Conservation (phyloP, 2,888 invertebrate genomes). For the Rutpela maculata region DNA sequence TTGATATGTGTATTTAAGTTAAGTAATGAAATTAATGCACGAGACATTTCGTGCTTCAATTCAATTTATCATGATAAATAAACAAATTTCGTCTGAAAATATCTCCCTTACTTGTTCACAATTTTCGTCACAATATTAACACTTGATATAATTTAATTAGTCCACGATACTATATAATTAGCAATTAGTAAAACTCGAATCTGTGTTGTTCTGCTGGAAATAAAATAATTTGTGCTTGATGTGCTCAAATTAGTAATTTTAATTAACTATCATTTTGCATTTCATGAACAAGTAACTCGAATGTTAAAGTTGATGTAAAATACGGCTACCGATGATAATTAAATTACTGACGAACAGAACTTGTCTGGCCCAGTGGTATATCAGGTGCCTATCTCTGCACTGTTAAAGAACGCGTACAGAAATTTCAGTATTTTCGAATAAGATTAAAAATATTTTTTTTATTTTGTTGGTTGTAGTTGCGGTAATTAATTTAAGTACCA, state of each 20-base stretch:
- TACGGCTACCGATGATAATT: constrained; percentile 41
- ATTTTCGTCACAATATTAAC: constrained; percentile 33
- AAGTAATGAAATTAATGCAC: too few species aligned
- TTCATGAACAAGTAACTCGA: constrained; percentile 53
- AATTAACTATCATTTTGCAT: constrained; percentile 64
- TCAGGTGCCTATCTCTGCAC: background rate
- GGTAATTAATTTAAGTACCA: too few species aligned
- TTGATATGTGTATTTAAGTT: too few species aligned
- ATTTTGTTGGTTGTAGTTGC: too few species aligned
- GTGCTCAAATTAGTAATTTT: constrained; percentile 64
- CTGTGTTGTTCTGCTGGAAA: constrained; percentile 25
- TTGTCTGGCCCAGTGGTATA: background rate
- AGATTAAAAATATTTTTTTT: too few species aligned
- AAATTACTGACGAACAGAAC: constrained; percentile 34
- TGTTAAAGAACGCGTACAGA: too few species aligned
- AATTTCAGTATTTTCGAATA: too few species aligned
- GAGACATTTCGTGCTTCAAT: background rate
- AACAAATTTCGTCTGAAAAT: constrained; percentile 1
- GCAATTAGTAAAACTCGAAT: constrained; percentile 38
- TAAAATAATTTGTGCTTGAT: constrained; percentile 59
- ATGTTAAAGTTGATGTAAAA: constrained; percentile 40
- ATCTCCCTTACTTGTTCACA: constrained; percentile 13
- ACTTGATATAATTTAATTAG: constrained; percentile 30
- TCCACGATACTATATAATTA: constrained; percentile 38
- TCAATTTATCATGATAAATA: constrained; percentile 7